Conservation (phyloP, 2,888 invertebrate species). For the Hydroisotoma schaefferi region DNA sequence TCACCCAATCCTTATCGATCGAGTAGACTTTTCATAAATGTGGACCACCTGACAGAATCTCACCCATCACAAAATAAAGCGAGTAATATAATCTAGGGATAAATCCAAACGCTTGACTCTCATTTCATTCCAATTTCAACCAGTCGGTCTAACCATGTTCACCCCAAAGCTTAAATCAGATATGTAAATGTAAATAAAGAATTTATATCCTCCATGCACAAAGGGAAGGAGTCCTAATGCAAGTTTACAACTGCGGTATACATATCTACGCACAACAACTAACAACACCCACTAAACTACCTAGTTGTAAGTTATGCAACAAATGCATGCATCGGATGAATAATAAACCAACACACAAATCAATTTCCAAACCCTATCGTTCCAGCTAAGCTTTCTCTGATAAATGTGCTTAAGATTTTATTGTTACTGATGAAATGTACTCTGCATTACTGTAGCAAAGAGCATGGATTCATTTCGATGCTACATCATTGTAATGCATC, state of each 20-base stretch:
- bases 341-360: conserved; percentile 10
- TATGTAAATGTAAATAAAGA: not conserved
- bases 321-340: not conserved
- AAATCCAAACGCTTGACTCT: not conserved
- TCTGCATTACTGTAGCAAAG: too few species aligned
- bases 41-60: conserved; percentile 25
- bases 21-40: too few species aligned
- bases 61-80: conserved; percentile 14
- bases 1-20: too few species aligned
- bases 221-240: not conserved
- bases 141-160: not conserved
- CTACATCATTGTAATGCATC: not conserved
- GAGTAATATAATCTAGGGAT: not conserved
- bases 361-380: not conserved
- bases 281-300: too few species aligned
- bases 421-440: too few species aligned
- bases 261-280: too few species aligned
- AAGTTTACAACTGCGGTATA: too few species aligned
- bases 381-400: not conserved
- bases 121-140: not conserved
- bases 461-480: not conserved
- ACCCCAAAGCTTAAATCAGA: not conserved
- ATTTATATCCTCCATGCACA: not conserved
- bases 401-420: not conserved
- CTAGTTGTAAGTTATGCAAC: too few species aligned